Base-by-base conservation (phyloP, 2,797 vertebrate species). In the Crypturellus tataupa region DNA sequence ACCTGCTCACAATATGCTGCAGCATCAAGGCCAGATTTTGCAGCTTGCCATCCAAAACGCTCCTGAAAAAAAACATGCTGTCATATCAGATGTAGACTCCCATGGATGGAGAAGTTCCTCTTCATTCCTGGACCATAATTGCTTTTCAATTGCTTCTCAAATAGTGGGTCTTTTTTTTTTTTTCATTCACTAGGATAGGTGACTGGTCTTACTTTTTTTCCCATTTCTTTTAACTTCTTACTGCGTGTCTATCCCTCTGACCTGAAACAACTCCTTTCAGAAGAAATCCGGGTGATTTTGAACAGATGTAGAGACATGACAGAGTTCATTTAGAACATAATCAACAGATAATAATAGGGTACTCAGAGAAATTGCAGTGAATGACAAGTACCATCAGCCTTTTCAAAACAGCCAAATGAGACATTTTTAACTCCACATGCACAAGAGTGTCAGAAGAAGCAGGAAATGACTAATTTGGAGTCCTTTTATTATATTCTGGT, bases 341-440 rank as follows among this genome's bases (percentile, higher is more conserved):
- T 97, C 96, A 97, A 81, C 93, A 80, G 94, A 96, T 97, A 97
- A 97, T 97, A 96, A 96, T 60, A 94, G 93, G 91, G 95, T 97
- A 91, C 93, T 96, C 11, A 9, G 89, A 91, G 90, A 96, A 95
- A 97, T 95, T 96, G 96, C 92, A 88, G 85, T 89, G 96, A 97
- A 96, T 96, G 95, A 90, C 96, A 96, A 97, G 95, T 93, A 92
- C 90, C 89, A 95, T 94, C 93, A 92, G 94, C 95, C 94, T 96
- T 95, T 97, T 96, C 93, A 96, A 94, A 97, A 90, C 87, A 95
- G 93, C 91, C 89, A 31, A 96, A 96, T 96, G 82, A 96, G 90
- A 92, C 94, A 93, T 96, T 97, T 97, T 95, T 94, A 91, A 95
- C 93, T 96, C 91, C 89, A 78, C 58, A 60, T 85, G 93, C 62